Evolutionary conservation across 2,113 vertebrate species (phyloP), one percentile per base, ranked within the genome.

Genomic region (Megaleporinus macrocephalus): DNA sequence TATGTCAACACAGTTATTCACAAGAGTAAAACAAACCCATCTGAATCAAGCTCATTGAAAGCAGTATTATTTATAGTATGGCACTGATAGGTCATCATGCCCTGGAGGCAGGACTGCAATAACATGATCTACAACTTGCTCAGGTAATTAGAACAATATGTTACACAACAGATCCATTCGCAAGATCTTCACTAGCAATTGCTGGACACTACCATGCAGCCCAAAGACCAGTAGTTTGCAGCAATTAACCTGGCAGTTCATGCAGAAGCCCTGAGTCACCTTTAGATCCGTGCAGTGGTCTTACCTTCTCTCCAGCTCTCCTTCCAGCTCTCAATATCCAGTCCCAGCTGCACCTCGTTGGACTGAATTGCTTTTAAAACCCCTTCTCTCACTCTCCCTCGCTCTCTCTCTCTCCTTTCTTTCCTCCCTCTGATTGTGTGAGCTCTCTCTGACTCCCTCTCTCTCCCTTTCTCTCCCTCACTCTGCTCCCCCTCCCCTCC

Each of bases 391-490:
- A 24, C 71, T 91, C 92, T 94, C 92, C 91, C 59, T 82, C 75
- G 2, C 51, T 66, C 78, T 2, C 51, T 66, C 72, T 14, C 93
- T 33, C 76, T 36, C 69, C 59, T 80, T n/a, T 61, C 63, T 74
- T 30, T 27, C 53, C 91, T 94, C 92, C 92, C 73, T 80, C 83
- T 47, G 78, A 83, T 83, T 62, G 83, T 87, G 83, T 85, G 83
- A 85, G 86, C 80, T 77, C 68, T 70, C 80, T 77, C 68, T 70
- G 80, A 82, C 75, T 83, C 71, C 51, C 68, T 83, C 30, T 66
- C 72, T 78, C 57, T 36, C 91, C 94, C 92, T 92, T 91, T 94
- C 92, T 92, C 73, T 13, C 93, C n/a, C 75, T 22, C 79, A 68
- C 81, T 41, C 65, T 24, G 72, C 73, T 83, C 84, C 62, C 86